Evolutionary conservation across 2,888 invertebrate genomes (phyloP).

Genomic region (Xestoiulus laeticollis): DNA sequence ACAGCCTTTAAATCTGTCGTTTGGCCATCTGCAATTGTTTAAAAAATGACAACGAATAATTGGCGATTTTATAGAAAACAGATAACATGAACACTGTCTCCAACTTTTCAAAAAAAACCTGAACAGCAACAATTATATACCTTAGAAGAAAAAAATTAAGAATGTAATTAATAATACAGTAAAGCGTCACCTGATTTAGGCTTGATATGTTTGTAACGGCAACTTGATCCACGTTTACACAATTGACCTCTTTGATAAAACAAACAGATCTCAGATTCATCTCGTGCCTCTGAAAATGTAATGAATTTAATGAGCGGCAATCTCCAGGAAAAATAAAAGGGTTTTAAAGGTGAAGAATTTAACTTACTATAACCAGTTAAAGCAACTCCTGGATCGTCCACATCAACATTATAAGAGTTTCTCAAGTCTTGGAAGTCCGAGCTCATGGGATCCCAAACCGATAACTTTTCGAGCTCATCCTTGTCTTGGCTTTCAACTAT

Average conservation of each 20-base stretch:
- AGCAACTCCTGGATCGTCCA: constrained; percentile 63
- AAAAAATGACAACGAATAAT: not conserved
- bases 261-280: constrained; percentile 61
- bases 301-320: not conserved
- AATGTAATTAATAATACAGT: not conserved
- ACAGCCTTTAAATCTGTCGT: constrained; percentile 58
- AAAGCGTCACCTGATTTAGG: constrained; percentile 52
- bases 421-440: constrained; percentile 61
- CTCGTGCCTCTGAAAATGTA: constrained; percentile 59
- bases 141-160: not conserved
- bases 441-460: constrained; percentile 60
- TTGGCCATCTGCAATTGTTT: constrained; percentile 54
- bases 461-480: not conserved
- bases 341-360: not conserved
- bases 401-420: constrained; percentile 63
- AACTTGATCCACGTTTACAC: constrained; percentile 61
- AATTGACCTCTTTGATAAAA: constrained; percentile 59
- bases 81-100: not conserved
- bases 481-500: not conserved
- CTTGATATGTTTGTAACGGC: constrained; percentile 61
- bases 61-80: not conserved
- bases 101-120: constrained; percentile 17
- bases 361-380: constrained; percentile 62
- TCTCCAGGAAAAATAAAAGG: too few relatives aligned
- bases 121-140: not conserved